A percentile compares a stretch with the other conserved stretches of the same genome.
These are phyloP conservation scores for Popillia japonica DNA, from an alignment of 1,140 invertebrate species.

Conservation along the genomic window DNA sequence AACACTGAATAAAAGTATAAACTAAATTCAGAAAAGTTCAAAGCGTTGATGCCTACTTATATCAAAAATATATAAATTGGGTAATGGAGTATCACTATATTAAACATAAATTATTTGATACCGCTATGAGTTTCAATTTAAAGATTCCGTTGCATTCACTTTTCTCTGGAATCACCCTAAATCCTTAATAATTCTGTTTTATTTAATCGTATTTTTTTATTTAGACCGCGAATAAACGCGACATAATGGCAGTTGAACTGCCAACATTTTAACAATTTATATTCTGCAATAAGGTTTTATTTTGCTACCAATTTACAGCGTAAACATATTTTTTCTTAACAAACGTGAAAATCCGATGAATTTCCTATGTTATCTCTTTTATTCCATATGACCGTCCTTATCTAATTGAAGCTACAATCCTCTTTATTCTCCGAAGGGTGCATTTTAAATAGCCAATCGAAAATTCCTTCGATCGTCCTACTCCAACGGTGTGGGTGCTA, in stretches of 20 bases:
- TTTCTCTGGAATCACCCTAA: no score
- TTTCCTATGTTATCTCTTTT: conserved; percentile 11
- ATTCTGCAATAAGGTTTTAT: conserved; percentile 6
- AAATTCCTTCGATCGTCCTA: neutral
- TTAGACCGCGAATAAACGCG: neutral
- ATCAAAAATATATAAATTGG: no score
- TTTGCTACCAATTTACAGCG: neutral
- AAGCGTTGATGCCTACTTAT: no score
- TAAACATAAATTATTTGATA: no score
- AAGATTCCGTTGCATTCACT: no score
- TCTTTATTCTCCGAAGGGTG: conserved; percentile 34
- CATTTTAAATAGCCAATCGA: conserved; percentile 38
- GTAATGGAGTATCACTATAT: no score
- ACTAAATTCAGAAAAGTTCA: no score
- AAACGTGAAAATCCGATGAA: neutral
- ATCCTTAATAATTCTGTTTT: neutral
- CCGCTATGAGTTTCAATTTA: no score
- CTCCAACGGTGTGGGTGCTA: neutral
- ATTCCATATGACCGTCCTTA: conserved; percentile 7
- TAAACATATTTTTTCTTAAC: conserved; percentile 25
- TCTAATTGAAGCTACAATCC: conserved; percentile 32
- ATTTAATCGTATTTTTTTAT: neutral
- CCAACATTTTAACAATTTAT: conserved; percentile 13
- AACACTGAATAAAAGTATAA: no score
- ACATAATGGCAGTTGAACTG: neutral